Conservation (phyloP, 2,797 vertebrate genomes). For the Chelmon rostratus region DNA sequence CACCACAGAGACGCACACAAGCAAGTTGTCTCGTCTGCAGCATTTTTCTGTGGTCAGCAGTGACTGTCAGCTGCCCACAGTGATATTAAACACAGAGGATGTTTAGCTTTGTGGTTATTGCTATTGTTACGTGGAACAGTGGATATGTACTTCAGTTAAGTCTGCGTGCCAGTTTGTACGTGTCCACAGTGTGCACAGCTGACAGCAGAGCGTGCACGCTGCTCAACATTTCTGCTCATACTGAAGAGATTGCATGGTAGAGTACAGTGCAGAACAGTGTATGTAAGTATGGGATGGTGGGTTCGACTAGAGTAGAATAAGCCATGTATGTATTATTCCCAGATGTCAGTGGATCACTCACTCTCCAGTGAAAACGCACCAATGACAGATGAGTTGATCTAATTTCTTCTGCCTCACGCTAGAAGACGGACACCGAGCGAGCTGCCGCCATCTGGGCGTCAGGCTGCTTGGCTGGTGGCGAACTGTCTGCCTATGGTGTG, state of each 20-base stretch:
- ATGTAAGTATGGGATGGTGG: not conserved
- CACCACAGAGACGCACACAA: slow-evolving; percentile 23
- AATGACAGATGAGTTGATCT: slow-evolving; percentile 47
- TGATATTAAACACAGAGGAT: slow-evolving; percentile 27
- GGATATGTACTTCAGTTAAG: slow-evolving; percentile 5
- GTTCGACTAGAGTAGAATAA: not conserved
- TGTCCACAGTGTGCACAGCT: not conserved
- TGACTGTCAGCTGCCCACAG: slow-evolving; percentile 37
- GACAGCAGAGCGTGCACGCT: not conserved
- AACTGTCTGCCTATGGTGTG: slow-evolving; percentile 60
- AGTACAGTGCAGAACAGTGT: not conserved
- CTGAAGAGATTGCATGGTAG: not conserved
- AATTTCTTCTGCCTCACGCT: slow-evolving; percentile 32
- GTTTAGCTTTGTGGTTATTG: slow-evolving; percentile 36
- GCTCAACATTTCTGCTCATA: not conserved
- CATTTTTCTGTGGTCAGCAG: slow-evolving; percentile 38
- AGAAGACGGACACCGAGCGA: slow-evolving; percentile 13
- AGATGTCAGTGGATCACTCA: slow-evolving; percentile 5
- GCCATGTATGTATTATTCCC: not conserved
- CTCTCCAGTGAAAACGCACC: slow-evolving; percentile 21
- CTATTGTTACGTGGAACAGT: slow-evolving; percentile 17
- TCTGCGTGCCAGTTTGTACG: slow-evolving; percentile 10
- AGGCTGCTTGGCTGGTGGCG: slow-evolving; percentile 71
- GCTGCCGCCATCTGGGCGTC: slow-evolving; percentile 76
- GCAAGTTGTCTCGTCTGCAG: slow-evolving; percentile 38